These are phyloP conservation scores for Macrostomum cliftonense DNA, from an alignment of 2,888 invertebrate genomes.

Conservation along the genomic window DNA sequence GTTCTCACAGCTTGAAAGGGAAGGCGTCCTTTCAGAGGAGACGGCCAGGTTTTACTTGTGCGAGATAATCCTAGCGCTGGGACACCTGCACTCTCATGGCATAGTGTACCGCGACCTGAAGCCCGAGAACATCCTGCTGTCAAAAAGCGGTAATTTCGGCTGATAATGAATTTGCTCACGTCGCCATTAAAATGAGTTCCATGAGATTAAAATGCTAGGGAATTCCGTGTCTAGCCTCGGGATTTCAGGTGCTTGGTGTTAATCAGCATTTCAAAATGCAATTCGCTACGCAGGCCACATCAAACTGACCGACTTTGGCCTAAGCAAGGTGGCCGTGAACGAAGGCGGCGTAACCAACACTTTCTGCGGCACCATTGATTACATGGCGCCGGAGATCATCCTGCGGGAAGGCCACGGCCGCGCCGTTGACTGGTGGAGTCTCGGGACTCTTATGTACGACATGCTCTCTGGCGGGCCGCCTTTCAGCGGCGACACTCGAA, in stretches of 20 bases:
- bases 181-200: too few relatives aligned
- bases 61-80: constrained; percentile 86
- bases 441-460: constrained; percentile 92
- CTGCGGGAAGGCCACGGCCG: constrained; percentile 90
- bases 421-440: constrained; percentile 98
- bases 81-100: constrained; percentile 69
- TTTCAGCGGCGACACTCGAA: constrained; percentile 85
- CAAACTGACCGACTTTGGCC: constrained; percentile 92
- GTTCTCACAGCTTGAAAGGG: constrained; percentile 93
- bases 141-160: constrained; percentile 45
- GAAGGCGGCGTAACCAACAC: constrained; percentile 63
- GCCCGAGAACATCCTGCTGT: constrained; percentile 89
- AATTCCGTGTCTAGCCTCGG: too few relatives aligned
- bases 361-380: constrained; percentile 96
- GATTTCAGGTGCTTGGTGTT: too few relatives aligned
- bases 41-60: constrained; percentile 92
- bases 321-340: constrained; percentile 86
- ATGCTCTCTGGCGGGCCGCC: constrained; percentile 98
- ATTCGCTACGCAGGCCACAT: constrained; percentile 74
- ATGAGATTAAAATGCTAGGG: too few relatives aligned
- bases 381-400: constrained; percentile 96
- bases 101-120: constrained; percentile 94
- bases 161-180: too few relatives aligned
- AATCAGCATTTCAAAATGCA: too few relatives aligned
- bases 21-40: constrained; percentile 95